phyloP scores from a whole-genome alignment of 2,797 vertebrate genomes.

The Cygnus olor region DNA sequence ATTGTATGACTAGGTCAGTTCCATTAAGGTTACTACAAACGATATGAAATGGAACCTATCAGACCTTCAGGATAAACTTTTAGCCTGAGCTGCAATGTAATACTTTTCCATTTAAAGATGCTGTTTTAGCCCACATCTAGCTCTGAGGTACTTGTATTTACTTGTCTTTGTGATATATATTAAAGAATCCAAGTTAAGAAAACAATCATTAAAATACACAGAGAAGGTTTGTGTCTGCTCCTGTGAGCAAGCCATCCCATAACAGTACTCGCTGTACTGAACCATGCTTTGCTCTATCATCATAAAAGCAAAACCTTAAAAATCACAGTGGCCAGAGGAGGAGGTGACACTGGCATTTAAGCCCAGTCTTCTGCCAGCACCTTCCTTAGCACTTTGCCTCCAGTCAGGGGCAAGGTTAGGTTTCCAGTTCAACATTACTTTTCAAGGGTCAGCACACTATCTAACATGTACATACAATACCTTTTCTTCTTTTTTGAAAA shows the following conservation, averaged over 20 bases:
- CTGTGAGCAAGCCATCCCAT: neutral
- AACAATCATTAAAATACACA: neutral
- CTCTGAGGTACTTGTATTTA: neutral
- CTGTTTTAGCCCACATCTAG: neutral
- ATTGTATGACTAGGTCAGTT: neutral
- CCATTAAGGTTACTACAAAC: neutral
- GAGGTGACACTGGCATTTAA: neutral
- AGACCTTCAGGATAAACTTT: neutral
- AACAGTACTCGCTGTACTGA: neutral
- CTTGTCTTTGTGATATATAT: neutral
- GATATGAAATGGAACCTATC: neutral
- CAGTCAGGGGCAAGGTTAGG: neutral
- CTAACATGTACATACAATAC: neutral
- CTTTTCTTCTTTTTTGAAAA: neutral
- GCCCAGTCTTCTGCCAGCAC: neutral
- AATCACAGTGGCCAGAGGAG: neutral
- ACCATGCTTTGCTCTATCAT: neutral
- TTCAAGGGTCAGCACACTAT: neutral
- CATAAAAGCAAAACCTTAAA: neutral
- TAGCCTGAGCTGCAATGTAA: neutral
- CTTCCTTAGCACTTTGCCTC: neutral
- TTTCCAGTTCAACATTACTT: neutral
- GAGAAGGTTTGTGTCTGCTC: neutral
- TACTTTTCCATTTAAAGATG: neutral
- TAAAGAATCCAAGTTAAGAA: neutral